phyloP scores from a whole-genome alignment of 2,113 vertebrate genomes.

The Ochotona princeps region DNA sequence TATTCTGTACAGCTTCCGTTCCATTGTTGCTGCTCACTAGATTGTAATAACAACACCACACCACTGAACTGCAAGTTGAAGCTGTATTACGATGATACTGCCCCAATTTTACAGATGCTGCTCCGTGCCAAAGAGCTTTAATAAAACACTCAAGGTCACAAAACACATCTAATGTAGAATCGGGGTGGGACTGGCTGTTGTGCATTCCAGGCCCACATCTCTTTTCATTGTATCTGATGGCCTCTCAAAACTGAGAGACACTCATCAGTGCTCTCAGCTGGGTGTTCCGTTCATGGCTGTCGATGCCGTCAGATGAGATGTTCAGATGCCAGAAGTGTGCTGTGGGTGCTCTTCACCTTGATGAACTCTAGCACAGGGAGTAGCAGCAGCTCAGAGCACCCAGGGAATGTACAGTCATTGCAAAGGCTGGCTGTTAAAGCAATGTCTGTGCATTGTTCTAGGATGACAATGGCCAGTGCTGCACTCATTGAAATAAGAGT shows the following conservation, averaged over 20 bases:
- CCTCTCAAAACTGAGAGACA: conserved; percentile 56
- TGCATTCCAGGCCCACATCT: conserved; percentile 70
- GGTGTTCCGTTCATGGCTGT: conserved; percentile 49
- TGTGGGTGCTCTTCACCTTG: conserved; percentile 61
- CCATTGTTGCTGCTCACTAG: conserved; percentile 60
- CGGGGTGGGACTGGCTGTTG: conserved; percentile 62
- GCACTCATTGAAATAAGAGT: conserved; percentile 58
- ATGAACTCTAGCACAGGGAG: neutral
- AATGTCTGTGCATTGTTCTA: conserved; percentile 47
- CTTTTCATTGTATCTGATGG: conserved; percentile 63
- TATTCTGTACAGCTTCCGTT: conserved; percentile 51
- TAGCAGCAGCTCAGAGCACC: conserved; percentile 32
- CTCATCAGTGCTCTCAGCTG: conserved; percentile 68
- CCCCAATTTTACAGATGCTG: conserved; percentile 76
- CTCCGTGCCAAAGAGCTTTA: conserved; percentile 70
- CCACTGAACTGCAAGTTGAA: conserved; percentile 52
- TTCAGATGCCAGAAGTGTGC: conserved; percentile 64
- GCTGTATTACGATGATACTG: conserved; percentile 62
- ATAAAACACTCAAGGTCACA: conserved; percentile 76
- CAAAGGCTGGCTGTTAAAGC: conserved; percentile 61
- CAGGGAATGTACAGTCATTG: conserved; percentile 43
- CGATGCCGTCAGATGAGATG: conserved; percentile 73
- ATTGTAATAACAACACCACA: conserved; percentile 69
- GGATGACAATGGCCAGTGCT: conserved; percentile 59
- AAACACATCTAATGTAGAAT: conserved; percentile 66